Evolutionary conservation across 2,888 invertebrate genomes (phyloP), one percentile per base, ranked within the genome.

Genomic region (Dicranocentrus wangi): DNA sequence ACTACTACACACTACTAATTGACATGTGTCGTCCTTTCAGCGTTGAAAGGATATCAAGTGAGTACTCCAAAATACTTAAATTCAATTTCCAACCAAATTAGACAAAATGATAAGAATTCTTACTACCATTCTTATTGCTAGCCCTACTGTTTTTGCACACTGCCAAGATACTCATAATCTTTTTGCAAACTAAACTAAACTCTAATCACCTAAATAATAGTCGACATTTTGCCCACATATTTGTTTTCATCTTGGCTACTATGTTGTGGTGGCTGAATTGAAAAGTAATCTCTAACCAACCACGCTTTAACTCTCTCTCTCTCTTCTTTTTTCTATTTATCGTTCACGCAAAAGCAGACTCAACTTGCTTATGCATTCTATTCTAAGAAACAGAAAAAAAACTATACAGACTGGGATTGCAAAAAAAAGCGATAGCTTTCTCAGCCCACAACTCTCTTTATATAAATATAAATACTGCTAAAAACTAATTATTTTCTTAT

Each of bases 41-140:
- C 79, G 79, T 82, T 80, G 82, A 82, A 82, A 82, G 82, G 82
- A 76, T 82, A 66, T 82, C 82, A 82, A 82, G 82, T 82, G 82
- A 82, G 82, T 82, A 55, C 28, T 66, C 42, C 43, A 53, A 25
- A 63, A 58, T 42, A 23, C n/a, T 47, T 63, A 47, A 51, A 51
- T 17, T 27, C 15, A 25, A 42, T 47, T 28, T 23, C 19, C 3
- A 28, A 73, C 8, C 5, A 47, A 32, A 61, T 23, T 7, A 21
- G 25, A 73, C 8, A 17, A 47, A 32, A 61, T 58, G 17, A 55
- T 8, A 23, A 60, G 25, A 47, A 10, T 47, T 47, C n/a, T 47
- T n/a, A 47, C 47, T 47, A 47, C n/a, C 25, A 23, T 21, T 47
- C n/a, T n/a, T 42, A 70, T 51, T 63, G n/a, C n/a, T n/a, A n/a